phyloP scores from a whole-genome alignment of 92 coral and sea anemone genomes.

The Palythoa grandiflora region DNA sequence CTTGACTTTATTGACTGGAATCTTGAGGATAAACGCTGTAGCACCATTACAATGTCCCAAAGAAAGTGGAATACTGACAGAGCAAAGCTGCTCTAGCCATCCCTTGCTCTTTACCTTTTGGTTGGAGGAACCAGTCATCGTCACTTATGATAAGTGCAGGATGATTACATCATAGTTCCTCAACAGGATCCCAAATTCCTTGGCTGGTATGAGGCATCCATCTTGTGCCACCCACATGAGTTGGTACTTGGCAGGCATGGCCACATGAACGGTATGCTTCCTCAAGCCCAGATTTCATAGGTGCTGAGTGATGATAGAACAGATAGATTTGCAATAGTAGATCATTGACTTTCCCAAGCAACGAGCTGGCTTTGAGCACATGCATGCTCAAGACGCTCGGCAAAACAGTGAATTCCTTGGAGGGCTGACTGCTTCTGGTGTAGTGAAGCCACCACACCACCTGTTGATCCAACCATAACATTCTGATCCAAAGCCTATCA shows the following conservation, averaged over 20 bases:
- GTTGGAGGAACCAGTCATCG: constrained; percentile 10
- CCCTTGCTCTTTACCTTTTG: constrained; percentile 51
- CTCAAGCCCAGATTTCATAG: constrained; percentile 22
- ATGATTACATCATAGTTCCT: neutral
- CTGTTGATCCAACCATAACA: constrained; percentile 34
- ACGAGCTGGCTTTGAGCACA: neutral
- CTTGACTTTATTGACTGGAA: constrained; percentile 16
- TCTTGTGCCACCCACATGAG: neutral
- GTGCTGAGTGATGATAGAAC: constrained; percentile 41
- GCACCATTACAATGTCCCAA: neutral
- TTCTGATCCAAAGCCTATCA: constrained; percentile 49
- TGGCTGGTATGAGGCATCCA: neutral
- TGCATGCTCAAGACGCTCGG: constrained; percentile 46
- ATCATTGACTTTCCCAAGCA: constrained; percentile 24
- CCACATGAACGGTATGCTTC: constrained; percentile 14
- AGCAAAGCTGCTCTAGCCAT: constrained; percentile 44
- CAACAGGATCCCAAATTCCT: neutral
- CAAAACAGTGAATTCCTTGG: constrained; percentile 50
- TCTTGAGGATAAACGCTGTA: constrained; percentile 18
- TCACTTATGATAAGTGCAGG: neutral
- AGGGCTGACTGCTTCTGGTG: constrained; percentile 27
- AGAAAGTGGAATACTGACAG: neutral
- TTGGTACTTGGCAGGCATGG: neutral
- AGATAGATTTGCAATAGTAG: constrained; percentile 41
- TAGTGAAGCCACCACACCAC: constrained; percentile 44